Percentiles rank a stretch among this genome's conserved stretches.
These are phyloP conservation scores for Poecile atricapillus DNA, from an alignment of 2,113 vertebrate genomes.

Conservation along the genomic window DNA sequence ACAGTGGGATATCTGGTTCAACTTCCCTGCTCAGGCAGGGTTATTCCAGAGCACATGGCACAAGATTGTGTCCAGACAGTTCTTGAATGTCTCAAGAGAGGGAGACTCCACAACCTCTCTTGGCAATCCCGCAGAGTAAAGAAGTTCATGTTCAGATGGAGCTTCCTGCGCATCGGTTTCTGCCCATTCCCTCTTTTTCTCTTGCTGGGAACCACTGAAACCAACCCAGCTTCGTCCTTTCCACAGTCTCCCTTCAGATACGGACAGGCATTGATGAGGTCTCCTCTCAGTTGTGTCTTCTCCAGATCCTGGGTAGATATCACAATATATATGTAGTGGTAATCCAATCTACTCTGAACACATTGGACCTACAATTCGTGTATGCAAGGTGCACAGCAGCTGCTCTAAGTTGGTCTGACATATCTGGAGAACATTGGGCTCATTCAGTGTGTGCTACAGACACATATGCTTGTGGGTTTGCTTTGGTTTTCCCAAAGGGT, in stretches of 20 bases:
- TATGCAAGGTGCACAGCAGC: neutral
- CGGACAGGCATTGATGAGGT: neutral
- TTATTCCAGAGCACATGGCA: neutral
- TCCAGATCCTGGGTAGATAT: neutral
- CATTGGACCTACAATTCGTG: fast-evolving
- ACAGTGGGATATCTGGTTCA: neutral
- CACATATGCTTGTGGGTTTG: neutral
- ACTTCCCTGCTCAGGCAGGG: neutral
- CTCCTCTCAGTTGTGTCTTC: neutral
- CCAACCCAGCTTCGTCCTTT: fast-evolving
- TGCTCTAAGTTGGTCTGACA: neutral
- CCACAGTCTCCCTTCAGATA: neutral
- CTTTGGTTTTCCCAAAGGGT: neutral
- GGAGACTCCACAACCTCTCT: neutral
- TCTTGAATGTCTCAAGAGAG: neutral
- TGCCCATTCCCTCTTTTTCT: neutral
- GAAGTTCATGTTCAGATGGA: neutral
- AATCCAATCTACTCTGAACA: neutral
- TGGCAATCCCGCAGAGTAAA: neutral
- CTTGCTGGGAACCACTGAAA: neutral
- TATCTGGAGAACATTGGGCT: neutral
- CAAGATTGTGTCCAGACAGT: neutral
- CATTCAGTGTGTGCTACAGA: neutral
- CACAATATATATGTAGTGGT: neutral
- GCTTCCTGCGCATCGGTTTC: neutral